Percentiles rank a stretch among this genome's conserved stretches.
Evolutionary conservation across 2,797 vertebrate genomes (phyloP).

Genomic region (Menidia menidia): DNA sequence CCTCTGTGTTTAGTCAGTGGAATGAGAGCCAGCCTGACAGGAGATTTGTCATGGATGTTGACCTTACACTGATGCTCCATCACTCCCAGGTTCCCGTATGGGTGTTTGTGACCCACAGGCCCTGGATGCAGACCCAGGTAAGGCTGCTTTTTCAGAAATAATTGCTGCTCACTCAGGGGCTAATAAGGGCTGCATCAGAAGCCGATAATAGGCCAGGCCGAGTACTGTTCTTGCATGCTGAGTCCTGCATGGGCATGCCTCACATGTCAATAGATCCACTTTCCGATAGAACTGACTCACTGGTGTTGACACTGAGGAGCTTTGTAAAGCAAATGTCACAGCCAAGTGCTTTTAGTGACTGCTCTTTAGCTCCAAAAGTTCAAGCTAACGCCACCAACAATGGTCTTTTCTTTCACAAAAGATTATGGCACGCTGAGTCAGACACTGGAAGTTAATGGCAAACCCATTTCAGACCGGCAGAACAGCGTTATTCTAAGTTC

Average conservation of each 20-base stretch:
- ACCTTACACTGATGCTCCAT: slow-evolving; percentile 60
- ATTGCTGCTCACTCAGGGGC: slow-evolving; percentile 33
- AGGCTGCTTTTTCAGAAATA: slow-evolving; percentile 48
- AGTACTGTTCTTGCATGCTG: slow-evolving; percentile 33
- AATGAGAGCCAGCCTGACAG: slow-evolving; percentile 66
- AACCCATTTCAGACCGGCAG: slow-evolving; percentile 37
- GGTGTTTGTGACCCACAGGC: slow-evolving; percentile 43
- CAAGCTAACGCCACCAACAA: slow-evolving; percentile 42
- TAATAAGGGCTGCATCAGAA: slow-evolving; percentile 45
- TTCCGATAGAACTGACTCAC: slow-evolving; percentile 46
- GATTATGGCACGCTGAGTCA: slow-evolving; percentile 43
- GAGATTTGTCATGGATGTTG: slow-evolving; percentile 68
- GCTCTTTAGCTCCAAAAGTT: slow-evolving; percentile 27
- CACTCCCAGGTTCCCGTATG: slow-evolving; percentile 47
- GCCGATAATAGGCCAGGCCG: slow-evolving; percentile 42
- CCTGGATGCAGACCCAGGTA: slow-evolving; percentile 28
- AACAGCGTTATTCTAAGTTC: slow-evolving; percentile 29
- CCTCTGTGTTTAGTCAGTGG: slow-evolving; percentile 53
- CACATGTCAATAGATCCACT: slow-evolving; percentile 54
- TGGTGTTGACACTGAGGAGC: slow-evolving; percentile 37
- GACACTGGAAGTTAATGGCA: slow-evolving; percentile 45
- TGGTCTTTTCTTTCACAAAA: slow-evolving; percentile 44
- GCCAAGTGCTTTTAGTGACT: slow-evolving; percentile 54
- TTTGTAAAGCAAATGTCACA: slow-evolving; percentile 62
- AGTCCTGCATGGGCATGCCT: slow-evolving; percentile 42